These are phyloP conservation scores for Cephalopterus ornatus DNA, from an alignment of 2,113 vertebrate genomes.

Conservation along the genomic window DNA sequence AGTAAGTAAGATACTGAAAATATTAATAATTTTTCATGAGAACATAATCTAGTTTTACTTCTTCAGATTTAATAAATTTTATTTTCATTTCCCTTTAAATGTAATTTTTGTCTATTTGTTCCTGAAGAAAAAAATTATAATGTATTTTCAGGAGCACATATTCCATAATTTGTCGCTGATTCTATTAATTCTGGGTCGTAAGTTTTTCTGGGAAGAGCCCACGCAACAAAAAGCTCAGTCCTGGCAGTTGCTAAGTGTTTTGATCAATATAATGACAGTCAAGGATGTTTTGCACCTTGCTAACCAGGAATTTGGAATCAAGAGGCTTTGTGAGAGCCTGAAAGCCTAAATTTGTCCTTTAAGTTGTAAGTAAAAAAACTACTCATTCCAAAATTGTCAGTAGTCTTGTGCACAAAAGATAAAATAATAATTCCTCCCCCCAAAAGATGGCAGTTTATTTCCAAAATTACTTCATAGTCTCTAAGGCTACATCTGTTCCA, in stretches of 20 bases:
- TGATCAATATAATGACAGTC: conserved; percentile 30
- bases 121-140: not conserved
- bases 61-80: conserved; percentile 19
- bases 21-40: not conserved
- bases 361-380: not conserved
- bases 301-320: conserved; percentile 30
- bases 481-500: not conserved
- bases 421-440: not conserved
- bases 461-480: not conserved
- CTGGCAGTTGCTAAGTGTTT: conserved; percentile 17
- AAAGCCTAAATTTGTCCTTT: not conserved
- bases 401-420: not conserved
- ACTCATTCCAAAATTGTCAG: not conserved
- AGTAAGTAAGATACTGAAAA: not conserved
- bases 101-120: not conserved
- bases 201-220: not conserved
- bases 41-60: not conserved
- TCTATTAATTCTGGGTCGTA: not conserved
- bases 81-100: conserved; percentile 10
- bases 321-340: not conserved
- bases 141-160: not conserved
- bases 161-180: not conserved
- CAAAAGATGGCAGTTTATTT: conserved; percentile 10
- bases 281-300: conserved; percentile 12
- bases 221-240: not conserved